Conservation (phyloP, 23 tunicate genomes). For the Diplosoma virens region DNA sequence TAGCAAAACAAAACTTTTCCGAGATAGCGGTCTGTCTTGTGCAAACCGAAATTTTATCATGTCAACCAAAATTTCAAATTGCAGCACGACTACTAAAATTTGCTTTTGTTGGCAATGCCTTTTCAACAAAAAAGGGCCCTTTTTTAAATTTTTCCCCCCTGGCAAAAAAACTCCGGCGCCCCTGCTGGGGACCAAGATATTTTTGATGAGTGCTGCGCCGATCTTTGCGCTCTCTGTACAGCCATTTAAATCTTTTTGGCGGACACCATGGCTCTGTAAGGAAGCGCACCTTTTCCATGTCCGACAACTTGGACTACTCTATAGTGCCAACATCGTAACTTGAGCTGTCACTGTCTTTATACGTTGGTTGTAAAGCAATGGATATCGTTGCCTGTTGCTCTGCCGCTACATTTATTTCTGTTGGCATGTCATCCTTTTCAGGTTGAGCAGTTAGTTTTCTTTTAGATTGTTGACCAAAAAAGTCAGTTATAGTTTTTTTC, state of each 20-base stretch:
- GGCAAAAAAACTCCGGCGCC: no score
- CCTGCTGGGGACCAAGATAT: constrained; percentile 1
- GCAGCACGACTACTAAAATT: no score
- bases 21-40: no score
- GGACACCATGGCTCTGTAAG: constrained; percentile 5
- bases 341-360: background rate
- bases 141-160: no score
- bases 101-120: no score
- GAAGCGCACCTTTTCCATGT: background rate
- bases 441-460: background rate
- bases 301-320: background rate
- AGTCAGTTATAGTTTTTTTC: constrained; percentile 1
- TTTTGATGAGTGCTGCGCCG: background rate
- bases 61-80: no score
- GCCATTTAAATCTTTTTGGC: background rate
- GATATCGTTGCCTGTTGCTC: background rate
- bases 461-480: background rate
- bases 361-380: background rate
- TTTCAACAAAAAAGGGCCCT: no score
- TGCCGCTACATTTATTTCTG: no score
- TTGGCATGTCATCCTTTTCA: background rate
- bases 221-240: background rate
- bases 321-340: background rate
- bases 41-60: no score
- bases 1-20: no score